phyloP scores from a whole-genome alignment of 2,888 invertebrate genomes.

The Phengaris arion region DNA sequence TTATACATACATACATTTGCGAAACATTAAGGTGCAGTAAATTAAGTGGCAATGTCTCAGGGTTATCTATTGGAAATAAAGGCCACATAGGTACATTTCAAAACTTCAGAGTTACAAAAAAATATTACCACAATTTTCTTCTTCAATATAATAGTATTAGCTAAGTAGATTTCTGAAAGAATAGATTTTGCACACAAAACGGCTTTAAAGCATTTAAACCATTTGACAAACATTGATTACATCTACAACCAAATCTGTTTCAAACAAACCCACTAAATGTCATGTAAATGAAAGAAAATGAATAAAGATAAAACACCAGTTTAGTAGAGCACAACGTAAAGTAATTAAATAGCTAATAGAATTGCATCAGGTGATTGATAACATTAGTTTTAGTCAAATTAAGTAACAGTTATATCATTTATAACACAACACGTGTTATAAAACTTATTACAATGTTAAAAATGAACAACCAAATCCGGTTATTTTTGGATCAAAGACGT shows the following conservation, averaged over 20 bases:
- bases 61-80: constrained; percentile 20
- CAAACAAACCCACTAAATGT: neutral
- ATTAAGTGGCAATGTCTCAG: neutral
- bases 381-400: constrained; percentile 19
- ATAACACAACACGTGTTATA: neutral
- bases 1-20: constrained; percentile 24
- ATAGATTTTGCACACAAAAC: no score
- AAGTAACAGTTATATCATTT: constrained; percentile 10
- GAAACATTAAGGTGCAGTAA: constrained; percentile 8
- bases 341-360: neutral
- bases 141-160: no score
- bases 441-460: neutral
- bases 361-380: constrained; percentile 24
- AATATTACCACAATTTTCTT: neutral
- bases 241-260: neutral
- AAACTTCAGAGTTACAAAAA: neutral
- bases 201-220: neutral
- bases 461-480: neutral
- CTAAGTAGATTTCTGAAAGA: no score
- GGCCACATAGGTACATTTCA: neutral
- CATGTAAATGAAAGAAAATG: neutral
- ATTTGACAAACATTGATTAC: neutral
- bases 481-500: neutral
- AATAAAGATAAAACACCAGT: constrained; percentile 6
- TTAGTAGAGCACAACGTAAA: constrained; percentile 1